Base-by-base conservation (phyloP, 2,888 invertebrate species). In the Phalangium opilio region DNA sequence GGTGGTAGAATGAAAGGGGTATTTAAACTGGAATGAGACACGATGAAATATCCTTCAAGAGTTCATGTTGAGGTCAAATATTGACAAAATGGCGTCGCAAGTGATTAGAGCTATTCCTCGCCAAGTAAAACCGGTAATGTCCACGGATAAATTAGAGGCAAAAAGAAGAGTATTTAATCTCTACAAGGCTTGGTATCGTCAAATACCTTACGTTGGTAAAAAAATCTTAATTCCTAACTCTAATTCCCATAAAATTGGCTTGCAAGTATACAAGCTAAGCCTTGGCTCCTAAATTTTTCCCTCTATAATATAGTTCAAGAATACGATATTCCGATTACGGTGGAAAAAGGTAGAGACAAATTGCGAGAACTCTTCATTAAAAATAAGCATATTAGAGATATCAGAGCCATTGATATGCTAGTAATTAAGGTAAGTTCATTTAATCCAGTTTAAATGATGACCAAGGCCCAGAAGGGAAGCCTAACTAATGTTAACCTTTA, bases 161-260 rank as follows among this genome's bases (percentile, higher is more conserved):
- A 77, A 76, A 59, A 74, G 75, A 62, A 75, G 90, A 65, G 91
- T 85, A 1, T 63, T 91, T 8, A 83, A 78, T 66, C 73, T 95
- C 47, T 95, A 93, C 67, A 87, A 83, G 70, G 81, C 89, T 48
- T 95, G 93, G 90, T 86, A 83, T 68, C 79, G 91, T 55, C 86
- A 90, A 68, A 73, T 90, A 51, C 91, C 91, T 7, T 80, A 79
- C 64, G 74, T 90, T 61, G 78, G 91, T 89, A 72, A 72, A 77
- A 73, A 45, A 34, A 34, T n/a, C n/a, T 27, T 27, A 27, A 27
- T 27, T 7, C 27, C 8, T 27, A 7, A 27, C 27, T 7, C 8
- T 8, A 27, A 27, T 27, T 27, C 27, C 27, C 5, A 27, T 27
- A 27, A 27, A 27, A 27, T 8, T 38, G 14, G 15, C 15, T 14